phyloP scores from a whole-genome alignment of 2,888 invertebrate species.

The Leptinotarsa rubiginosa region DNA sequence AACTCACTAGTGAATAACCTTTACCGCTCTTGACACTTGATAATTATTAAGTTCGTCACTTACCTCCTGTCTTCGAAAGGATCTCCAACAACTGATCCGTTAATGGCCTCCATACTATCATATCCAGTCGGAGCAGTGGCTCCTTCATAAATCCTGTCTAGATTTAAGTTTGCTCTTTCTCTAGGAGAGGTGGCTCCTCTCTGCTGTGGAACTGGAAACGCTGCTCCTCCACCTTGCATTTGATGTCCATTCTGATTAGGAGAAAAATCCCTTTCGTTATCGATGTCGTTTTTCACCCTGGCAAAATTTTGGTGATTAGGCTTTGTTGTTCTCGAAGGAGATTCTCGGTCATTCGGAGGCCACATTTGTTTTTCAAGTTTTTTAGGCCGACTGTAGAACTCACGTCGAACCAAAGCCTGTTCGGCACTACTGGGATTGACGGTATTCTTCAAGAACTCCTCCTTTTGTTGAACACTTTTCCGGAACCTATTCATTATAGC shows the following conservation, averaged over 20 bases:
- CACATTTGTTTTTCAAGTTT: slow-evolving; percentile 78
- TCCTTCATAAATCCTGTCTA: slow-evolving; percentile 54
- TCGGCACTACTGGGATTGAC: slow-evolving; percentile 54
- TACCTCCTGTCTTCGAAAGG: slow-evolving; percentile 49
- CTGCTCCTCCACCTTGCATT: slow-evolving; percentile 43
- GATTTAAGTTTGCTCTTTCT: slow-evolving; percentile 34
- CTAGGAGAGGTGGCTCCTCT: slow-evolving; percentile 53
- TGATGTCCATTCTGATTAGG: slow-evolving; percentile 38
- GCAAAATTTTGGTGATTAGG: slow-evolving; percentile 68
- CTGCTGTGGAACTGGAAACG: slow-evolving; percentile 48
- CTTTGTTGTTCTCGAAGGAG: slow-evolving; percentile 65
- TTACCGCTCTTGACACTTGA: background rate
- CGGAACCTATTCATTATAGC: slow-evolving; percentile 79
- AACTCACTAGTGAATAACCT: too few species aligned
- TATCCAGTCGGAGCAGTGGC: slow-evolving; percentile 52
- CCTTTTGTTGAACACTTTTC: slow-evolving; percentile 89
- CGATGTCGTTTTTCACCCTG: slow-evolving; percentile 66
- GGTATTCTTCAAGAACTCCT: slow-evolving; percentile 84
- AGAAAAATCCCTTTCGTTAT: slow-evolving; percentile 62
- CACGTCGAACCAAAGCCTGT: slow-evolving; percentile 69
- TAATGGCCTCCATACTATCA: slow-evolving; percentile 47
- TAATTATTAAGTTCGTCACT: background rate
- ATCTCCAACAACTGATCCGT: slow-evolving; percentile 45
- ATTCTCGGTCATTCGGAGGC: slow-evolving; percentile 73
- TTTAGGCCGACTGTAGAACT: slow-evolving; percentile 84